These are phyloP conservation scores for Oryzias curvinotus DNA, from an alignment of 2,113 vertebrate species.

Conservation along the genomic window DNA sequence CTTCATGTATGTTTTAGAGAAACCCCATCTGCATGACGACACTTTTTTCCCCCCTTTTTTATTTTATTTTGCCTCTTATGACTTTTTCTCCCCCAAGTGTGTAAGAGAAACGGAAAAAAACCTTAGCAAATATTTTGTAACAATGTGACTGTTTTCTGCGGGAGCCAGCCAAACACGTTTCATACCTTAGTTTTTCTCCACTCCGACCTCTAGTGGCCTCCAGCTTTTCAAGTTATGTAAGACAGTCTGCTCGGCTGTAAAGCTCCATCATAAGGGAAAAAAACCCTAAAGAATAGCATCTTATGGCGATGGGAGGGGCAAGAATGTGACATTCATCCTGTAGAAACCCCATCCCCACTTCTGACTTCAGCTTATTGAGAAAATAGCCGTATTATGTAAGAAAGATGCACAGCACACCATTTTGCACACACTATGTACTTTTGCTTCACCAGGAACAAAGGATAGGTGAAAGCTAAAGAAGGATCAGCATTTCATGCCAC, in stretches of 20 bases:
- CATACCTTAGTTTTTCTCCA: constrained; percentile 4
- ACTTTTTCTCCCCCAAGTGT: too few relatives aligned
- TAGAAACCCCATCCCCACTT: not conserved
- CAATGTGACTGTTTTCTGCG: too few relatives aligned
- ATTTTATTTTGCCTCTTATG: too few relatives aligned
- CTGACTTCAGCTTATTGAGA: constrained; percentile 49
- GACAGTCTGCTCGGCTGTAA: constrained; percentile 33
- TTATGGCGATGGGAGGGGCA: not conserved
- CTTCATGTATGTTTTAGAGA: too few relatives aligned
- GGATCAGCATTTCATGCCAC: too few relatives aligned
- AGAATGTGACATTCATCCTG: not conserved
- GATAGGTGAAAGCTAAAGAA: too few relatives aligned
- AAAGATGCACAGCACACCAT: constrained; percentile 31
- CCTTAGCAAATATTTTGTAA: too few relatives aligned
- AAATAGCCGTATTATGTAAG: constrained; percentile 55
- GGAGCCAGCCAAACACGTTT: constrained; percentile 4
- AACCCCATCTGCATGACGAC: not conserved
- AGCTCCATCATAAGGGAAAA: constrained; percentile 30
- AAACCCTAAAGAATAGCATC: constrained; percentile 26
- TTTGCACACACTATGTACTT: too few relatives aligned
- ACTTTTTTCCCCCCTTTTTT: not conserved
- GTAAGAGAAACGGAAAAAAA: too few relatives aligned
- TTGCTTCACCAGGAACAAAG: too few relatives aligned
- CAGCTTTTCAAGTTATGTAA: constrained; percentile 46
- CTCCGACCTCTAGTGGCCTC: constrained; percentile 8